Percentiles rank a stretch among this genome's conserved stretches.
These are phyloP conservation scores for Tipula confusa DNA, from an alignment of 2,888 invertebrate species.

Conservation along the genomic window DNA sequence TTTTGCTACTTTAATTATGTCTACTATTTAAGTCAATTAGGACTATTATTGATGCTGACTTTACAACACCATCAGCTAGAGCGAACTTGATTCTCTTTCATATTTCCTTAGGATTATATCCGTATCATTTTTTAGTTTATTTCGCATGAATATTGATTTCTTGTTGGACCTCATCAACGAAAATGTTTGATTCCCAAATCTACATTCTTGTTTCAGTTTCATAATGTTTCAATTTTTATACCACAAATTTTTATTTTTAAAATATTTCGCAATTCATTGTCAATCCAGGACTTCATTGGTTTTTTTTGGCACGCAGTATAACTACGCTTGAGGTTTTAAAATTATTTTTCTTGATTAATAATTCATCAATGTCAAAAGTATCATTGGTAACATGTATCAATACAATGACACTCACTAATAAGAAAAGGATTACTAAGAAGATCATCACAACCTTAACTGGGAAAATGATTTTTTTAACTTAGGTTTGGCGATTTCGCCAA, in stretches of 20 bases:
- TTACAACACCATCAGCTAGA: neutral
- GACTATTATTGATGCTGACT: neutral
- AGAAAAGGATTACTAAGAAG: too few relatives aligned
- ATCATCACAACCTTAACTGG: too few relatives aligned
- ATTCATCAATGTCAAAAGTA: neutral
- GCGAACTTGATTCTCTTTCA: neutral
- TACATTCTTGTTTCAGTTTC: too few relatives aligned
- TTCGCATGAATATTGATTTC: neutral
- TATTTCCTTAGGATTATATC: neutral
- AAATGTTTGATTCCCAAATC: too few relatives aligned
- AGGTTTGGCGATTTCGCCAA: too few relatives aligned
- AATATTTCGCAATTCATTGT: neutral
- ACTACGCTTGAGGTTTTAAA: neutral
- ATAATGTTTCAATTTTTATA: neutral
- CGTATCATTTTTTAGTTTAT: neutral
- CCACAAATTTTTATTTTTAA: neutral
- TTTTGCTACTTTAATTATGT: neutral
- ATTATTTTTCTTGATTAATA: neutral
- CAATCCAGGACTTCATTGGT: neutral
- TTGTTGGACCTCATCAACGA: neutral
- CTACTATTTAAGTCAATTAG: neutral
- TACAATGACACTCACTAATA: too few relatives aligned
- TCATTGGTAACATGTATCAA: too few relatives aligned
- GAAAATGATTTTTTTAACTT: too few relatives aligned
- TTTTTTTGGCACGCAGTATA: neutral